Base-by-base conservation (phyloP, 2,113 vertebrate species). In the Lynx canadensis region DNA sequence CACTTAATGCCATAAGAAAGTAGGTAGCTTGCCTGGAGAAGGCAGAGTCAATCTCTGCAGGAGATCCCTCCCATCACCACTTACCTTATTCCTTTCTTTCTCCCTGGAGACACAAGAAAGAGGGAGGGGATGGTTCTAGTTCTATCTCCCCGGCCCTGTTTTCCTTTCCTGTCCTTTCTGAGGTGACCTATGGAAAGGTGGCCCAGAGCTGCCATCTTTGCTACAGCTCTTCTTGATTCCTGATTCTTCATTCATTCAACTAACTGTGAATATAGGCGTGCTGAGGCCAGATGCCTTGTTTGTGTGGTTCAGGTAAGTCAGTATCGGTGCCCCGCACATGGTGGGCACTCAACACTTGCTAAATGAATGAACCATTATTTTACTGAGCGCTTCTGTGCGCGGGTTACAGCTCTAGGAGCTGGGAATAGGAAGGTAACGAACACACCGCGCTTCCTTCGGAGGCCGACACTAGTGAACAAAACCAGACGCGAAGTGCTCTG, bases 401-500 rank as follows among this genome's bases (percentile, higher is more conserved):
- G 6, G 1, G 25, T 18, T 18, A 38, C 66, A 33, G 1, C 73
- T 69, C 63, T 31, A 66, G 21, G 3, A 80, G 48, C 55, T 16
- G 45, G 68, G 45, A 89, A 19, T 6, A 23, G 3, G 38, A 15
- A 76, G 21, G 15, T 19, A 14, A 87, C 0, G 4, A 21, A 25
- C 8, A 21, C 57, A 0, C 1, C 4, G 84, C 0, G 1, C 38
- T 55, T 89, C 13, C 57, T 76, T 36, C 25, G 27, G 14, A 85
- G 80, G 71, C 31, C 13, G 16, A 50, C 31, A 9, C 33, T 21
- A 2, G 18, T 38, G 69, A 79, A 23, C 63, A 38, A 2, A 50
- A 81, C 13, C 19, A 21, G 1, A 27, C 0, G 33, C 11, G 0
- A 3, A 33, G 69, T 2, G 27, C 19, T 60, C 38, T 29, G 36